Evolutionary conservation across 2,888 invertebrate species (phyloP).

Genomic region (Anaspis maculata): DNA sequence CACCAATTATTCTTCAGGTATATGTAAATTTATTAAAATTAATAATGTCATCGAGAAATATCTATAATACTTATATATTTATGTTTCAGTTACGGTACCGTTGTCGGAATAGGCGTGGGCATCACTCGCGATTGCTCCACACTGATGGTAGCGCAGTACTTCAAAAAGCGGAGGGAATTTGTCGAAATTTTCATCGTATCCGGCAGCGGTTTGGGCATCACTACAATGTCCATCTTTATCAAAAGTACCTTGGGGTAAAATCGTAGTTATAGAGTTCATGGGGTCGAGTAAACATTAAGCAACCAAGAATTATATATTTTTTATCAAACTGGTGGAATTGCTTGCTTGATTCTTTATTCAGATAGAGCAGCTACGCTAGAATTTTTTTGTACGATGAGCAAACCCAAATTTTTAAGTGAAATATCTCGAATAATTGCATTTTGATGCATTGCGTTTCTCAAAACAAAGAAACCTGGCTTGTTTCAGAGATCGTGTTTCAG

Average conservation of each 20-base stretch:
- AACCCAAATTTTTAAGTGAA: too few relatives aligned
- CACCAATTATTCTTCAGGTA: constrained; percentile 87
- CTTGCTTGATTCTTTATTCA: too few relatives aligned
- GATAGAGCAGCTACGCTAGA: too few relatives aligned
- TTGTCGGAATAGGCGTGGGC: constrained; percentile 74
- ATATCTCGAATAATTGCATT: too few relatives aligned
- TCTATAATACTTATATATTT: background rate
- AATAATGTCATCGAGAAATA: background rate
- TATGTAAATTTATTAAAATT: background rate
- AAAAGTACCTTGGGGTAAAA: constrained; percentile 69
- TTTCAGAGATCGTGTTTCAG: too few relatives aligned
- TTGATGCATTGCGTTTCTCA: too few relatives aligned
- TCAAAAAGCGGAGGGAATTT: constrained; percentile 73
- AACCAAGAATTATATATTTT: too few relatives aligned
- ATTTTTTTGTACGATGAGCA: too few relatives aligned
- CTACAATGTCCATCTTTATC: constrained; percentile 75
- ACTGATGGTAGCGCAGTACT: constrained; percentile 85
- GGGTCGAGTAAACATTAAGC: too few relatives aligned
- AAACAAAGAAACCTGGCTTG: too few relatives aligned
- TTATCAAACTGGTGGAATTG: too few relatives aligned
- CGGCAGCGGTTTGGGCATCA: constrained; percentile 77
- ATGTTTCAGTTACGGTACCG: constrained; percentile 67
- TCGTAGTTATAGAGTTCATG: too few relatives aligned
- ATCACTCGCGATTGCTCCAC: constrained; percentile 80
- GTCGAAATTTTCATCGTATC: constrained; percentile 84